phyloP scores from a whole-genome alignment of 2,113 vertebrate genomes.

The Saimiri boliviensis region DNA sequence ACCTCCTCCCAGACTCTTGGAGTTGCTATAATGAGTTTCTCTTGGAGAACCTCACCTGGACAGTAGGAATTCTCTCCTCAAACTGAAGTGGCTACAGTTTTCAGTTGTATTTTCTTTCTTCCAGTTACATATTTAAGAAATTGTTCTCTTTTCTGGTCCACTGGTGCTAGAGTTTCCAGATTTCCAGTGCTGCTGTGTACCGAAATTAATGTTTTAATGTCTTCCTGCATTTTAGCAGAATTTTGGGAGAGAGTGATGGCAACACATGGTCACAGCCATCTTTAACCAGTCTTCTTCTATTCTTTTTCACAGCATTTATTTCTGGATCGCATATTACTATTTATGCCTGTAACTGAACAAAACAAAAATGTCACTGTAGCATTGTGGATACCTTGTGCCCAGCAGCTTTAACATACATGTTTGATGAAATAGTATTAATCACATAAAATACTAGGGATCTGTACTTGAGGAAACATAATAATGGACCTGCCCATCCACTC shows the following conservation, averaged over 20 bases:
- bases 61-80: background rate
- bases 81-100: background rate
- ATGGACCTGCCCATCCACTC: background rate
- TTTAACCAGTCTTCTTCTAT: background rate
- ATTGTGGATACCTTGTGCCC: background rate
- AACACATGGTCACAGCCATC: background rate
- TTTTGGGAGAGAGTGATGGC: background rate
- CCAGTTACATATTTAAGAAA: background rate
- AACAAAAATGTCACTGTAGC: background rate
- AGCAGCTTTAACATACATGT: background rate
- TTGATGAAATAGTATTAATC: slow-evolving; percentile 5
- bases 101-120: background rate
- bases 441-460: background rate
- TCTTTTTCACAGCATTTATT: background rate
- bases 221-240: background rate
- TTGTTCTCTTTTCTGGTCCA: background rate
- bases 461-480: background rate
- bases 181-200: background rate
- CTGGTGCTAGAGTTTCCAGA: background rate
- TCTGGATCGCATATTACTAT: background rate
- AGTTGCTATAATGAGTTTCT: background rate
- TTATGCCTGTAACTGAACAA: background rate
- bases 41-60: too few relatives aligned
- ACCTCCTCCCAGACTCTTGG: background rate
- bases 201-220: background rate